Evolutionary conservation across 2,888 invertebrate species (phyloP).

Genomic region (Oscheius sp.): DNA sequence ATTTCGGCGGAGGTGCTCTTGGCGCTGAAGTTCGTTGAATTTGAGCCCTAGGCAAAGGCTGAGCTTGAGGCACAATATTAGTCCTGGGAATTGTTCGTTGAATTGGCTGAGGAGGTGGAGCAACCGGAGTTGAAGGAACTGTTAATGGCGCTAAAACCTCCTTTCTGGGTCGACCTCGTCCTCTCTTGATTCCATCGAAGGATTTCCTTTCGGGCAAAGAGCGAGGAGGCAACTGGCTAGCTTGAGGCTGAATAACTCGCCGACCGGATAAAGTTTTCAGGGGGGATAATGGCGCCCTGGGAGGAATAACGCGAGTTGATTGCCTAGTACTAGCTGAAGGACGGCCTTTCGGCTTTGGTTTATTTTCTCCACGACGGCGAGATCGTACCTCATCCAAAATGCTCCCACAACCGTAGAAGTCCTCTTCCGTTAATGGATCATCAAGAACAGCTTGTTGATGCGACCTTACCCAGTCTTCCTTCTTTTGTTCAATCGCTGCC

Average conservation of each 20-base stretch:
- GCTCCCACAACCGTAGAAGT: conserved; percentile 39
- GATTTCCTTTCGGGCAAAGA: not conserved
- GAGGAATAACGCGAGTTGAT: not conserved
- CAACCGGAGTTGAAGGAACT: not conserved
- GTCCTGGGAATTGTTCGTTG: not conserved
- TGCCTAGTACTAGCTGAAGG: not conserved
- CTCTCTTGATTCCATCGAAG: conserved; percentile 28
- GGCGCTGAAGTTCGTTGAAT: not conserved
- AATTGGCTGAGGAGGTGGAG: not conserved
- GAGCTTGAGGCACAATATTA: not conserved
- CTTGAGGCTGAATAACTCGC: not conserved
- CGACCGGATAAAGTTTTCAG: conserved; percentile 28
- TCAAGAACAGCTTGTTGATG: conserved; percentile 51
- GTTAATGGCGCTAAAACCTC: not conserved
- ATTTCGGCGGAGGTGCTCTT: not conserved
- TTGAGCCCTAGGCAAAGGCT: not conserved
- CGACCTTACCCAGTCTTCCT: conserved; percentile 54
- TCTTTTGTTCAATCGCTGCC: conserved; percentile 56
- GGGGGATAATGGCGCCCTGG: conserved; percentile 5
- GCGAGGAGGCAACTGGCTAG: conserved; percentile 11
- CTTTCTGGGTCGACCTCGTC: conserved; percentile 34
- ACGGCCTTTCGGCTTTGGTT: not conserved
- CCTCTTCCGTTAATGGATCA: conserved; percentile 28
- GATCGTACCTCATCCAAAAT: conserved; percentile 54
- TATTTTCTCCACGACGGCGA: conserved; percentile 15